Evolutionary conservation across 1,140 invertebrate species (phyloP), one percentile per base, ranked within the genome.

Genomic region (Bursaphelenchus mucronatus): DNA sequence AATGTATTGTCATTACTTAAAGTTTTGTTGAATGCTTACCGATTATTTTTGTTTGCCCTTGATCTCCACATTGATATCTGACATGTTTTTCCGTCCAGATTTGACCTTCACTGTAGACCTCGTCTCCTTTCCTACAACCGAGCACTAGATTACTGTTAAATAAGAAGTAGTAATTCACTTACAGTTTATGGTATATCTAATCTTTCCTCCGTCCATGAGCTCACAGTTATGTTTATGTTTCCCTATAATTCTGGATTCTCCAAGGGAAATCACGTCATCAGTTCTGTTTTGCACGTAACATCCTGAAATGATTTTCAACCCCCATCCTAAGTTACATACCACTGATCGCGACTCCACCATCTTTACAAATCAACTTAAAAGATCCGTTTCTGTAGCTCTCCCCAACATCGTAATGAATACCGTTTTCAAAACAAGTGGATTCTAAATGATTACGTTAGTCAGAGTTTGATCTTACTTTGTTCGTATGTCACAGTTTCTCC

Each of bases 41-140:
- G 13, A 79, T 53, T 41, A 78, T 79, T 54, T 64, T 59, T 7
- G 69, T 45, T 9, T 62, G 63, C 8, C 76, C 76, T 43, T 72
- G 67, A 8, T 69, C 55, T 7, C 63, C 52, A 54, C 76, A 79
- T 30, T 76, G 68, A 62, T 81, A 79, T 52, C 76, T 61, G 40
- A 79, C 78, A 63, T 79, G 77, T 67, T 79, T 80, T 43, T 79
- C 80, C 2, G 76, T 73, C 76, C 76, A 79, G 15, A 79, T 69
- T 46, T 79, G 74, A 41, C 74, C 74, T 46, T 75, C 75, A 13
- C 59, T 64, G 52, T 64, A 76, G n/a, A 78, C 61, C 40, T 67
- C 64, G 45, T 55, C 69, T 64, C 58, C 77, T 61, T 66, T 81
- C 21, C 54, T 41, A 47, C 78, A 76, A 45, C 76, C 79, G 43